phyloP scores from a whole-genome alignment of 1,140 invertebrate genomes.

The Hylaeus anthracinus region DNA sequence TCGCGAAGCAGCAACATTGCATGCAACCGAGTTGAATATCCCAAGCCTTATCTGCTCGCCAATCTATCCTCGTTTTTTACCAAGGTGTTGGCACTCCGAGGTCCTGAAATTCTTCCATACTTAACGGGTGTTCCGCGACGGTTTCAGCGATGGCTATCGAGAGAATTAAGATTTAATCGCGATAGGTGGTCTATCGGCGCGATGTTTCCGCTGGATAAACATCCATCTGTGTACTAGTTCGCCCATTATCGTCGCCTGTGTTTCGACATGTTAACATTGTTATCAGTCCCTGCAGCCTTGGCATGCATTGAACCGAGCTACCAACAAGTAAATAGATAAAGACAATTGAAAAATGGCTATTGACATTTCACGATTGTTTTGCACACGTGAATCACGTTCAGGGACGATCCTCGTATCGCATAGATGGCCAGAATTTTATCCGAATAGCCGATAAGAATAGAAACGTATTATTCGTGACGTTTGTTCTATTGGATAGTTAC shows the following conservation, averaged over 20 bases:
- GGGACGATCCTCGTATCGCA: too few relatives aligned
- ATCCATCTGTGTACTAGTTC: background rate
- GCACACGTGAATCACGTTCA: background rate
- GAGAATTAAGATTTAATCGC: background rate
- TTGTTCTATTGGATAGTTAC: too few relatives aligned
- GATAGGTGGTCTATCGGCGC: background rate
- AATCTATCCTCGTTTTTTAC: background rate
- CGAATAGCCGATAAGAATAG: too few relatives aligned
- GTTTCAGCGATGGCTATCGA: background rate
- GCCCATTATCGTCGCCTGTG: background rate
- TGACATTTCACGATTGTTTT: background rate
- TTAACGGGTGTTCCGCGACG: background rate
- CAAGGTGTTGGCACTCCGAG: too few relatives aligned
- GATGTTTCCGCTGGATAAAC: background rate
- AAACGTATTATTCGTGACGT: too few relatives aligned
- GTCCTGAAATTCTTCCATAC: background rate
- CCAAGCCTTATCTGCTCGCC: background rate
- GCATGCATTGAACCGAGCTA: background rate
- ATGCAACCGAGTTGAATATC: background rate
- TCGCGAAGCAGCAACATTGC: too few relatives aligned
- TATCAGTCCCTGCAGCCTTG: constrained; percentile 3
- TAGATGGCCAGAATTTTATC: too few relatives aligned
- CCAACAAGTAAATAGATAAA: background rate
- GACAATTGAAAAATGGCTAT: background rate
- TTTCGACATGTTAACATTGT: background rate